Evolutionary conservation across 2,888 invertebrate species (phyloP), one percentile per base, ranked within the genome.

Genomic region (Thysanoteuthis rhombus): DNA sequence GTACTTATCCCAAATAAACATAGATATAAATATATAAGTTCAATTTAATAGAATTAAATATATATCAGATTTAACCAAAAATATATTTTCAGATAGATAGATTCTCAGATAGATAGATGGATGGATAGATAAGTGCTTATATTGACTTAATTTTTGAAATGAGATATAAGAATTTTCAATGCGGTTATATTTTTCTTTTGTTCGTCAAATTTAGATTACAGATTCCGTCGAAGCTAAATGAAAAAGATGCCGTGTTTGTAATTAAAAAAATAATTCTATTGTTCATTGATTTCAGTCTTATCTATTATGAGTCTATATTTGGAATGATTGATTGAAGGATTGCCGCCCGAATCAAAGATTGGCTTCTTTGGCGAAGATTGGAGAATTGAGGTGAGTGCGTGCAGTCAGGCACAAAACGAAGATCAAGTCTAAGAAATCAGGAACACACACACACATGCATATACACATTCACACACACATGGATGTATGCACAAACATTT

Each of bases 381-480:
- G n/a, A n/a, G n/a, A 75, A 75, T 75, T n/a, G 75, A 75, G 10
- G 75, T 75, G n/a, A 75, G 75, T 75, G 36, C n/a, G 75, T 75
- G 75, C 75, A 75, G 75, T 75, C n/a, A 75, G 75, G 75, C 75
- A 75, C n/a, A 36, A 36, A n/a, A 36, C n/a, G n/a, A n/a, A 75
- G n/a, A 75, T n/a, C 22, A 90, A 42, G 25, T 90, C 28, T 40
- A 42, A 40, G 39, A 90, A 42, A 28, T 36, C 19, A 90, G 90
- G 39, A 28, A 38, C 90, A 90, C 90, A 90, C 6, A 90, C 90
- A 90, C 90, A 90, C 90, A 90, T n/a, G n/a, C 90, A 90, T 39
- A 90, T 0, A 90, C 90, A 90, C 90, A 90, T 39, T 39, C 90
- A 90, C 22, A 90, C 90, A 90, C 90, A 39, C 28, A 39, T 28